Evolutionary conservation across 2,888 invertebrate species (phyloP).

Genomic region (Toxonevra muliebris): DNA sequence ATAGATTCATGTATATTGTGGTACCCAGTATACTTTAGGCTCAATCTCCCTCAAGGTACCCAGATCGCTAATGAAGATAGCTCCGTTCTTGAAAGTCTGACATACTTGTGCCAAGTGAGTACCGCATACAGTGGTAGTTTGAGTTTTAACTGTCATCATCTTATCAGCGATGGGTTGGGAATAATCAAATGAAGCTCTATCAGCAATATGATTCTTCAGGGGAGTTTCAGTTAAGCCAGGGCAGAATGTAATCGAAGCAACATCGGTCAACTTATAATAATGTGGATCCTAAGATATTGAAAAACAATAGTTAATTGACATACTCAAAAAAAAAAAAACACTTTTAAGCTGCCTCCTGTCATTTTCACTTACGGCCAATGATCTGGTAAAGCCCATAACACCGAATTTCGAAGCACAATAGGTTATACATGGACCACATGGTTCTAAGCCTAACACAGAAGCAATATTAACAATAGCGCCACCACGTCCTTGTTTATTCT

Average conservation of each 20-base stretch:
- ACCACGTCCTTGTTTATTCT: constrained; percentile 56
- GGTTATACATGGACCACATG: constrained; percentile 46
- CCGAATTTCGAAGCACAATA: constrained; percentile 58
- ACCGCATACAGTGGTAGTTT: constrained; percentile 45
- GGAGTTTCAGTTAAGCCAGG: constrained; percentile 48
- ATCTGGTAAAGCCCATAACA: constrained; percentile 57
- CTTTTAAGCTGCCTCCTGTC: no score
- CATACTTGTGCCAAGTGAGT: constrained; percentile 43
- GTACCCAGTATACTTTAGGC: constrained; percentile 43
- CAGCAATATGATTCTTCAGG: constrained; percentile 40
- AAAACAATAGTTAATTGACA: constrained; percentile 4
- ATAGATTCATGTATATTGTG: neutral
- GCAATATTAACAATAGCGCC: constrained; percentile 58
- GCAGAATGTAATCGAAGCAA: constrained; percentile 45
- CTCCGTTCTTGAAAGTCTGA: constrained; percentile 45
- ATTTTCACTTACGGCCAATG: constrained; percentile 46
- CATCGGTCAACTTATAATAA: constrained; percentile 43
- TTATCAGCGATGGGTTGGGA: constrained; percentile 38
- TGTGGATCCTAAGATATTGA: constrained; percentile 38
- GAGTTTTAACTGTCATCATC: constrained; percentile 37
- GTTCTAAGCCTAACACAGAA: constrained; percentile 50
- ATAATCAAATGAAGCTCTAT: constrained; percentile 44
- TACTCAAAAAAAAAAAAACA: neutral
- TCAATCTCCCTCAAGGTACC: constrained; percentile 42
- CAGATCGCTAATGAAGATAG: constrained; percentile 47